Percentiles rank a stretch among this genome's conserved stretches.
These are phyloP conservation scores for Cirrhinus molitorella DNA, from an alignment of 2,797 vertebrate species.

Conservation along the genomic window DNA sequence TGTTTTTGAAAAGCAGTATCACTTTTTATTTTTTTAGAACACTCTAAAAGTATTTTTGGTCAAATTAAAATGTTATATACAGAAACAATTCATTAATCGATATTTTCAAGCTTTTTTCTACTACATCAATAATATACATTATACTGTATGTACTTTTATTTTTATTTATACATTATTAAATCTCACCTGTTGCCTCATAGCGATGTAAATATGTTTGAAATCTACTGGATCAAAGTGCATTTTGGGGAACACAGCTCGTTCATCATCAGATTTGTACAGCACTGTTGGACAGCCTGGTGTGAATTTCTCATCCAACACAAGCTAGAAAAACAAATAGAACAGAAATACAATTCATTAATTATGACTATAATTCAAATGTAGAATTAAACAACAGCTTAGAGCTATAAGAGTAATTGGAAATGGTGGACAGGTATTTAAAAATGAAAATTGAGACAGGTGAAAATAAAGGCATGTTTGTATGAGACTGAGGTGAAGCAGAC, in stretches of 20 bases:
- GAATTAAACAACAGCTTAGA: background rate
- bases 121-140: no score
- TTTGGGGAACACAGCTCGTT: conserved; percentile 66
- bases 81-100: background rate
- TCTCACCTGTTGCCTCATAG: conserved; percentile 70
- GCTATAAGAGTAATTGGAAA: background rate
- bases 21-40: background rate
- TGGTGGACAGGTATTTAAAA: no score
- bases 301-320: conserved; percentile 69
- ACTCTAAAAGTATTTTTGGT: background rate
- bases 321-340: conserved; percentile 63
- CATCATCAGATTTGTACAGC: conserved; percentile 68
- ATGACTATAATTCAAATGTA: background rate
- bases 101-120: no score
- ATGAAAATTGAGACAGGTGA: background rate
- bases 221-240: conserved; percentile 71
- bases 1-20: background rate
- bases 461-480: conserved; percentile 42
- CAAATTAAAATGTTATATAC: background rate
- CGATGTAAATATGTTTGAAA: conserved; percentile 69
- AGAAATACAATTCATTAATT: background rate
- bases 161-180: background rate
- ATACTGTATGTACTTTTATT: background rate
- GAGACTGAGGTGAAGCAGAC: conserved; percentile 50
- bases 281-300: conserved; percentile 66